Conservation (phyloP, 2,888 invertebrate species). For the Cerastis leucographa region DNA sequence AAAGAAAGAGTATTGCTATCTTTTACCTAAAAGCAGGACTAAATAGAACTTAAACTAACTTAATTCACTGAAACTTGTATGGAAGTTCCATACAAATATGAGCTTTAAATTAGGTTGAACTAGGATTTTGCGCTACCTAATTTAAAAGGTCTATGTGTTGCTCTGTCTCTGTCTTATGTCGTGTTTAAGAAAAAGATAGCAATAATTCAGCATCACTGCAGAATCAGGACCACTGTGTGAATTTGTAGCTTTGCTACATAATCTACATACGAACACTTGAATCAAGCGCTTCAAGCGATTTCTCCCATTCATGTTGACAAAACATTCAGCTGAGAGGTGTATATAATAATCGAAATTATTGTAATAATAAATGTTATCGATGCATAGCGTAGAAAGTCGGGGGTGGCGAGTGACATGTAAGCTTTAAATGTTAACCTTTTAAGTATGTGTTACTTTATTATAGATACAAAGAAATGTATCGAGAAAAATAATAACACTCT, state of each 20-base stretch:
- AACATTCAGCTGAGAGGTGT: conserved; percentile 37
- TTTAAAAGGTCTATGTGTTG: not conserved
- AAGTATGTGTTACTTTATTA: conserved; percentile 30
- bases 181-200: conserved; percentile 2
- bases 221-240: not conserved
- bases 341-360: conserved; percentile 53
- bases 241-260: not conserved
- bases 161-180: not conserved
- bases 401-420: conserved; percentile 44
- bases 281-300: conserved; percentile 18
- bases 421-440: conserved; percentile 62
- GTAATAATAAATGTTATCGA: conserved; percentile 46
- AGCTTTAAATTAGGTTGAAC: not conserved
- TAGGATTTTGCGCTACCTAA: not conserved
- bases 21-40: not conserved
- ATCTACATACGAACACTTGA: not conserved
- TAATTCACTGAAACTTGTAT: too few relatives aligned
- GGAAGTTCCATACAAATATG: not conserved
- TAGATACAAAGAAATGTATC: conserved; percentile 16
- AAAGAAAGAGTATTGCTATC: not conserved
- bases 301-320: conserved; percentile 23
- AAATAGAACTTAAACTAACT: too few relatives aligned
- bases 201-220: not conserved
- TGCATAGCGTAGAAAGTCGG: conserved; percentile 48
- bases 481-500: not conserved